Evolutionary conservation across 2,797 vertebrate species (phyloP).

Genomic region (Propithecus deckenii): DNA sequence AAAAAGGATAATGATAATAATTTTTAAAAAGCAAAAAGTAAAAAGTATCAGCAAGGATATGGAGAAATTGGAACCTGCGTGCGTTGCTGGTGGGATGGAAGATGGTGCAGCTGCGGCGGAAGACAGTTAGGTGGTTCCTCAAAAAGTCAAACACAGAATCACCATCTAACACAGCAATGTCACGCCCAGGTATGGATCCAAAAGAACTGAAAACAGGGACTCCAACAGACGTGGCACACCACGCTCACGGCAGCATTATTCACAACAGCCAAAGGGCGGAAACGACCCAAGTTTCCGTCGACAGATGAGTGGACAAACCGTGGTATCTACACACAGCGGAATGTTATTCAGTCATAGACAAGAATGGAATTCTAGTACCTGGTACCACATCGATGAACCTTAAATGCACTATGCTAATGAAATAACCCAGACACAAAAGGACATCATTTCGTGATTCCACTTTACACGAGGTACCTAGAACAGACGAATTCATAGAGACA

Average conservation of each 20-base stretch:
- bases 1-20: background rate
- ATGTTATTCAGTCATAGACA: background rate
- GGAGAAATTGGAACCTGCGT: background rate
- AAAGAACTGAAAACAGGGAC: background rate
- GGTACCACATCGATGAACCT: background rate
- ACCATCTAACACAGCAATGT: background rate
- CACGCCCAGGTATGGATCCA: too few relatives aligned
- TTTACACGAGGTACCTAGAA: fast-evolving
- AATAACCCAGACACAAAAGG: background rate
- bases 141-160: background rate
- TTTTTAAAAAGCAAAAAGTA: background rate
- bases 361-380: background rate
- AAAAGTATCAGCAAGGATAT: background rate
- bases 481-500: background rate
- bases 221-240: background rate
- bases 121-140: background rate
- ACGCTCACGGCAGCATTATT: background rate
- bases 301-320: background rate
- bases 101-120: too few relatives aligned
- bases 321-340: fast-evolving
- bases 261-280: background rate
- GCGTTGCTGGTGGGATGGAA: background rate
- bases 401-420: background rate
- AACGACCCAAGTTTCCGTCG: background rate
- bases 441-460: background rate